A percentile compares a stretch with the other conserved stretches of the same genome.
Evolutionary conservation across 2,888 invertebrate genomes (phyloP).

Genomic region (Diogma glabrata): DNA sequence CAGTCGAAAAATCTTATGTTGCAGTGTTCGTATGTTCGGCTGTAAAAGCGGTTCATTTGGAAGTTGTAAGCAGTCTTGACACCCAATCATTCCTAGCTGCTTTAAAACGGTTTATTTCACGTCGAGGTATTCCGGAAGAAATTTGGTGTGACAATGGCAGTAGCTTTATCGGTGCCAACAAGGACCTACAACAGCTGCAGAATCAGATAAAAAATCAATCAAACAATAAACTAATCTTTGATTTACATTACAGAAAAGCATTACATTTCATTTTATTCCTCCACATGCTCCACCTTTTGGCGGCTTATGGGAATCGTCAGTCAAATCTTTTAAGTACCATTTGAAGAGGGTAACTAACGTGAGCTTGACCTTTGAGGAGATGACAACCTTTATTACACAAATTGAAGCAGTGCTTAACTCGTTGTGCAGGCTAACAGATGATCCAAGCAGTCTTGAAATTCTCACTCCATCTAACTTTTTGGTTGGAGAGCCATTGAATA

Average conservation of each 20-base stretch:
- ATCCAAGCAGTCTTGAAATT: too few species aligned
- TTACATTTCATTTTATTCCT: neutral
- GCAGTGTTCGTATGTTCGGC: neutral
- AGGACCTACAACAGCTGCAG: neutral
- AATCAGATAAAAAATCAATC: neutral
- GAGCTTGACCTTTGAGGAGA: neutral
- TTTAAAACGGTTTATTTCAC: neutral
- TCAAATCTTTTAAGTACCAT: neutral
- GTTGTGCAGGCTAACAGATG: too few species aligned
- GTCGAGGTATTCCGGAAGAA: neutral
- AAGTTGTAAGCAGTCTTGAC: neutral
- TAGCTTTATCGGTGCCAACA: neutral
- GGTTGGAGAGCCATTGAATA: too few species aligned
- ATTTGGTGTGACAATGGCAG: neutral
- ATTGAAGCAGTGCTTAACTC: neutral
- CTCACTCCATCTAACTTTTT: too few species aligned
- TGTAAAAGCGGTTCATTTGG: constrained; percentile 3
- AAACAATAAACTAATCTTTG: neutral
- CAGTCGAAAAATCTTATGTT: neutral
- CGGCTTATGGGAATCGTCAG: neutral
- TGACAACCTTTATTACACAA: neutral
- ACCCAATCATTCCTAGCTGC: neutral
- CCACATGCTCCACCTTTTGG: neutral
- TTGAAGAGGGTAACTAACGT: neutral
- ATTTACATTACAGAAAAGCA: neutral